phyloP scores from a whole-genome alignment of 2,797 vertebrate genomes.

The Acipenser transmontanus region DNA sequence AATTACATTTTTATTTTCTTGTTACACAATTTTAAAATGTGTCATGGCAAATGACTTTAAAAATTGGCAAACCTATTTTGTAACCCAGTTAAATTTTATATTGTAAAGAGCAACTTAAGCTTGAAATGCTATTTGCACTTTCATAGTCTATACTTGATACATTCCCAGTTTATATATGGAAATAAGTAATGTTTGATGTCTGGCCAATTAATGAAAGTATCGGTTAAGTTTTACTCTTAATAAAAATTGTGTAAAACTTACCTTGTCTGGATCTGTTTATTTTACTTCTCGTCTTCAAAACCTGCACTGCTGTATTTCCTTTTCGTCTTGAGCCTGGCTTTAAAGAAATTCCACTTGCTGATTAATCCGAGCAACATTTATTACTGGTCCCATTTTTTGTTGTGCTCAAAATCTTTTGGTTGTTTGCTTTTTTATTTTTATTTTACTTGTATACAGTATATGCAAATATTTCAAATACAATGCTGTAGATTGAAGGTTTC shows the following conservation, averaged over 20 bases:
- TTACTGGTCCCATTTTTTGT: too few relatives aligned
- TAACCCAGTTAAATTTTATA: conserved; percentile 92
- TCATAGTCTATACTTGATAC: conserved; percentile 99
- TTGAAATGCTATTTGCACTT: conserved; percentile 99
- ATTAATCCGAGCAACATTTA: too few relatives aligned
- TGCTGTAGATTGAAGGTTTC: too few relatives aligned
- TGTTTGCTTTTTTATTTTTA: too few relatives aligned
- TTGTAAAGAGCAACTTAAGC: conserved; percentile 90
- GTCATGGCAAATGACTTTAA: conserved; percentile 75
- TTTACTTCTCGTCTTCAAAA: background rate
- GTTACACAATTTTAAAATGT: conserved; percentile 62
- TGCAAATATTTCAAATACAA: too few relatives aligned
- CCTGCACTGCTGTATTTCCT: too few relatives aligned
- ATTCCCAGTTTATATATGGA: conserved; percentile 99
- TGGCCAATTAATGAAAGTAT: conserved; percentile 89
- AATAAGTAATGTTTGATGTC: conserved; percentile 82
- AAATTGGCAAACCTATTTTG: conserved; percentile 84
- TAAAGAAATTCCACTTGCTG: too few relatives aligned
- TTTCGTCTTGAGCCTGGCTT: too few relatives aligned
- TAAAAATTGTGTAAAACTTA: conserved; percentile 13
- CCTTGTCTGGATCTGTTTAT: conserved; percentile 3
- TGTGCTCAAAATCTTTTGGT: too few relatives aligned
- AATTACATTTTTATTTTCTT: conserved; percentile 70
- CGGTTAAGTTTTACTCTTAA: conserved; percentile 49
- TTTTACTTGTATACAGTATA: too few relatives aligned